Base-by-base conservation (phyloP, 1,140 invertebrate species). In the Cotesia vestalis region DNA sequence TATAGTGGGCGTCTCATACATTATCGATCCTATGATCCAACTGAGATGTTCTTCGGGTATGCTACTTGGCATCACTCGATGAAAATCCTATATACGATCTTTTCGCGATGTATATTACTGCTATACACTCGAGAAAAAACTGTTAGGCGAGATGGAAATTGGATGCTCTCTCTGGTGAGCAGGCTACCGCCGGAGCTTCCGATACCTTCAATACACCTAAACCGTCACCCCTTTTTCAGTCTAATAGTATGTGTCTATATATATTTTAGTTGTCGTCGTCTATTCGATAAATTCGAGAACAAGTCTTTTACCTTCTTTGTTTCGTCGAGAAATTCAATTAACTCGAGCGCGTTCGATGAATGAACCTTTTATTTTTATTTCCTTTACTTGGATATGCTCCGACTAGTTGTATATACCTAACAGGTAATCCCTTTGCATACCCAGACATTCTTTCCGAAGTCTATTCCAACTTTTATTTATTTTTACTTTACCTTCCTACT, bases 1-100 rank as follows among this genome's bases (percentile, higher is more conserved):
- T 46, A 27, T 27, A 60, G 36, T 14, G 20, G 66, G 60, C 36
- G 53, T 59, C 66, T 72, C 73, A 75, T 75, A 69, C 73, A 75
- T 69, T 75, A 72, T 75, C 73, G 73, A 75, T 72, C 57, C 70
- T 60, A 72, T 72, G 70, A 75, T 75, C 70, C 73, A 72, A 14
- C 66, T 40, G 46, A n/a, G 40, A 46, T 46, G 40, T 46, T 46
- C 40, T 6, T 46, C 40, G 9, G 64, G 27, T 71, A 17, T 64
- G 6, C 46, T 35, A 51, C 38, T 63, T 51, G 53, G 62, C 53
- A 66, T 52, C 34, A 53, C 53, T 57, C 38, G 63, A 46, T 27
- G 46, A 66, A 67, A 53, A 67, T 53, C 46, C 35, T 35, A 35
- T 67, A 55, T 67, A 53, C 66, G 66, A 67, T 55, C 51, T 67